These are phyloP conservation scores for Folsomia manolachei DNA, from an alignment of 2,888 invertebrate genomes.

Conservation along the genomic window DNA sequence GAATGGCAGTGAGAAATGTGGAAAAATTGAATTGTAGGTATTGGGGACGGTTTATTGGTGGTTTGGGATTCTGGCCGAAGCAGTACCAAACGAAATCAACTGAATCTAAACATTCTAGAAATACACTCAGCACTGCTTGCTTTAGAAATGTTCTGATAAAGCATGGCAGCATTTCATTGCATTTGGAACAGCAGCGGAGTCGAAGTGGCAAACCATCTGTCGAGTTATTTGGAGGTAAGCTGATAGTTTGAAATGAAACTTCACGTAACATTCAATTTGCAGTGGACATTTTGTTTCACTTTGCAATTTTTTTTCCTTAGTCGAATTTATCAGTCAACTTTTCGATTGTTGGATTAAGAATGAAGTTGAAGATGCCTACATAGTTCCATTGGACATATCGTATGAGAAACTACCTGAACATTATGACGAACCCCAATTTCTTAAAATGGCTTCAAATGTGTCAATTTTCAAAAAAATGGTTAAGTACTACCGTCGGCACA, in stretches of 20 bases:
- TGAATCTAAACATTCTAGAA: not conserved
- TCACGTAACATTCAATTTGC: not conserved
- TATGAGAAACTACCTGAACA: conserved; percentile 39
- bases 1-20: too few relatives aligned
- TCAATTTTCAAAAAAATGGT: not conserved
- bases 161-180: conserved; percentile 17
- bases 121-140: conserved; percentile 7
- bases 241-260: not conserved
- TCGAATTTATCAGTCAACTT: conserved; percentile 27
- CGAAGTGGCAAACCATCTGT: conserved; percentile 30
- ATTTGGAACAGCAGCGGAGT: conserved; percentile 28
- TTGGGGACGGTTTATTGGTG: conserved; percentile 2
- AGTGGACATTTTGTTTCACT: not conserved
- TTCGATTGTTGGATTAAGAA: conserved; percentile 13
- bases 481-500: not conserved
- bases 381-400: conserved; percentile 35
- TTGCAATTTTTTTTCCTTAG: conserved; percentile 18
- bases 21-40: not conserved
- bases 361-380: conserved; percentile 37
- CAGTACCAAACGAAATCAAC: not conserved
- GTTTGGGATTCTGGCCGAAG: conserved; percentile 2
- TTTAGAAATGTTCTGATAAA: conserved; percentile 25
- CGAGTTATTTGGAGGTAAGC: conserved; percentile 38
- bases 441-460: not conserved
- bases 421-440: not conserved